Percentiles rank a stretch among this genome's conserved stretches.
phyloP scores from a whole-genome alignment of 1,140 invertebrate species.

The Drosophila orena region DNA sequence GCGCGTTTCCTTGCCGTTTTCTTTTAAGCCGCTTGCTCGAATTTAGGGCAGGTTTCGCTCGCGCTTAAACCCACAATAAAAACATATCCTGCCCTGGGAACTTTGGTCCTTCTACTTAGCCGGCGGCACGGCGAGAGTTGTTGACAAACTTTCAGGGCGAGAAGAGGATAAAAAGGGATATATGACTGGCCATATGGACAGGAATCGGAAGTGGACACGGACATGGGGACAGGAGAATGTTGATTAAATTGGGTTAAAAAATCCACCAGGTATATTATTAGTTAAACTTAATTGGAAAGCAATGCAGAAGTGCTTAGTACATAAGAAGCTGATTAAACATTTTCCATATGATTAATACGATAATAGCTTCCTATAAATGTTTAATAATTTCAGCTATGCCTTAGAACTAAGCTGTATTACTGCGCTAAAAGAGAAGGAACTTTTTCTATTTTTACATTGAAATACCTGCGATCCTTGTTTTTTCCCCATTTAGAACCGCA shows the following conservation, averaged over 20 bases:
- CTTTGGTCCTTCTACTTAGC: slow-evolving; percentile 27
- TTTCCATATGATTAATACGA: too few species aligned
- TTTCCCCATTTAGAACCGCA: too few species aligned
- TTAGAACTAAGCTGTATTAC: too few species aligned
- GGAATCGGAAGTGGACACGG: slow-evolving; percentile 31
- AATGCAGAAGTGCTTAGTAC: too few species aligned
- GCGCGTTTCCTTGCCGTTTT: slow-evolving; percentile 25
- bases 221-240: neutral
- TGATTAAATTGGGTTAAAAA: slow-evolving; percentile 14
- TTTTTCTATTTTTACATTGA: too few species aligned
- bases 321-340: too few species aligned
- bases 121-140: slow-evolving; percentile 35
- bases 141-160: slow-evolving; percentile 46
- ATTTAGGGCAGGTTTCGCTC: slow-evolving; percentile 79
- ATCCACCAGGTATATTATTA: too few species aligned
- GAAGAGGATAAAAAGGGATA: slow-evolving; percentile 27
- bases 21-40: slow-evolving; percentile 74
- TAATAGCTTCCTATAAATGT: too few species aligned
- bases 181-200: neutral
- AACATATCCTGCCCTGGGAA: slow-evolving; percentile 43
- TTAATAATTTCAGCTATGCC: too few species aligned
- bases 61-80: slow-evolving; percentile 42
- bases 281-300: too few species aligned
- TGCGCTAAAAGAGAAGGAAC: too few species aligned
- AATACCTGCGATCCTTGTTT: too few species aligned